Percentiles rank a stretch among this genome's conserved stretches.
These are phyloP conservation scores for Abramis brama DNA, from an alignment of 2,113 vertebrate species.

Conservation along the genomic window DNA sequence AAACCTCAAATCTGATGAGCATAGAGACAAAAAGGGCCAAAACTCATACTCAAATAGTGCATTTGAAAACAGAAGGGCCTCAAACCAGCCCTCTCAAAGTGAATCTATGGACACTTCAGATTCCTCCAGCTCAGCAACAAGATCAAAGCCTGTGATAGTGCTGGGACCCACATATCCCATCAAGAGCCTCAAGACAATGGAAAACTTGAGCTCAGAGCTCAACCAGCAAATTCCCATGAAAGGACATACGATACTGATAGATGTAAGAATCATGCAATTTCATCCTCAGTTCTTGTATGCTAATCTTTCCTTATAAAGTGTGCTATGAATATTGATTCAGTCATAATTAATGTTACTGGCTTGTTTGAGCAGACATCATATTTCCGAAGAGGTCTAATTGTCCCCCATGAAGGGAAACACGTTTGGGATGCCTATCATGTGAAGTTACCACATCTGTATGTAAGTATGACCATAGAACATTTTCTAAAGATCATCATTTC, in stretches of 20 bases:
- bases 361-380: neutral
- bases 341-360: neutral
- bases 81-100: neutral
- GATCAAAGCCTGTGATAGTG: neutral
- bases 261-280: conserved; percentile 63
- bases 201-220: rapidly evolving
- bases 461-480: neutral
- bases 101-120: neutral
- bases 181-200: conserved; percentile 33
- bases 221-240: rapidly evolving
- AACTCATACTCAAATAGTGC: neutral
- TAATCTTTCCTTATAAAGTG: neutral
- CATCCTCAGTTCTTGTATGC: neutral
- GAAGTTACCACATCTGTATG: conserved; percentile 64
- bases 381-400: rapidly evolving
- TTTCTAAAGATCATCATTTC: neutral
- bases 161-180: neutral
- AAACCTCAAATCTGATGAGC: neutral
- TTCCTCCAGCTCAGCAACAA: neutral
- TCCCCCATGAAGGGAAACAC: neutral
- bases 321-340: neutral
- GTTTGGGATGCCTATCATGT: conserved; percentile 58
- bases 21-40: neutral
- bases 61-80: neutral
- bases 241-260: conserved; percentile 63